Evolutionary conservation across 1,140 invertebrate species (phyloP), one percentile per base, ranked within the genome.

Genomic region (Lordiphosa stackelbergi): DNA sequence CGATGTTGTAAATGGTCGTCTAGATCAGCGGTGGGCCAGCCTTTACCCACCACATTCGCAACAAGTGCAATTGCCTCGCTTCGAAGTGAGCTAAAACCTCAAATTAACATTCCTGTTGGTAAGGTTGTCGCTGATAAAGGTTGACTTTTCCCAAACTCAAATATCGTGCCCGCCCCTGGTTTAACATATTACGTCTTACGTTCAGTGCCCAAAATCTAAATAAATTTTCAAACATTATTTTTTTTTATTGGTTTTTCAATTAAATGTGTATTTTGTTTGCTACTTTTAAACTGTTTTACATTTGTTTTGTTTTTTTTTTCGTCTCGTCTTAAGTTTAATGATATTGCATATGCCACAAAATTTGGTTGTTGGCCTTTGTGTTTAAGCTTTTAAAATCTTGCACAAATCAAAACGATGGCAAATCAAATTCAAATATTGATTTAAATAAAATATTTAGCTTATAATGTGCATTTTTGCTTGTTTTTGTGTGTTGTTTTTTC

Each of bases 341-440:
- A 81, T 81, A 81, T 83, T 81, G 75, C 77, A 75, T 83, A 83
- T 72, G 75, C 75, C 75, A 81, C 75, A 59, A 66, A 73, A 69
- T 66, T 68, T 31, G 28, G 69, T 41, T 46, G 47, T 56, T 71
- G 55, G 64, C 64, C 63, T 54, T 51, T 36, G 35, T 34, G 28
- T 53, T 40, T 55, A 79, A 78, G 70, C 74, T 66, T 73, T 53
- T 41, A 73, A 52, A 66, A 51, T 38, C 38, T 61, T 54, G 61
- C 71, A 64, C 55, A 81, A 81, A 59, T 64, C 16, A 71, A 48
- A 53, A 59, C 46, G 53, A 74, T 69, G 43, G 57, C 68, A 75
- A 64, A 69, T 70, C 63, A 75, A 75, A 62, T 69, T 36, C 34
- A 69, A 74, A 53, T 63, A 41, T 65, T 56, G 58, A 52, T 46